Base-by-base conservation (phyloP, 2,113 vertebrate species). In the Ceyx cyanopectus region DNA sequence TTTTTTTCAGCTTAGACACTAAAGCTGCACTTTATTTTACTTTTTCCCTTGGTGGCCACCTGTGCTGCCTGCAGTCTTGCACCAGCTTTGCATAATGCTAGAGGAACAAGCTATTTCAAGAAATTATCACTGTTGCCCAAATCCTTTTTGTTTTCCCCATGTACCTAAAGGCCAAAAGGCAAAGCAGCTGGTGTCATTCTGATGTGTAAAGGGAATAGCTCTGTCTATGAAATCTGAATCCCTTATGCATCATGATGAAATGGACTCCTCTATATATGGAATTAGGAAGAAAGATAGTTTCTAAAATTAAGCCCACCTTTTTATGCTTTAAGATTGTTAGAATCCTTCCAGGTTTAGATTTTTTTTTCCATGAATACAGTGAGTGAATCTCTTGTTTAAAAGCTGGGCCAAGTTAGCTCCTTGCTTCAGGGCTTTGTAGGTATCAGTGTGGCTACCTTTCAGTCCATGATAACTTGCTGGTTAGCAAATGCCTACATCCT, bases 401-500 rank as follows among this genome's bases (percentile, higher is more conserved):
- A 60, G 21, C 19, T 51, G 41, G 26, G 13, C 10, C 7, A 37
- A 4, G 0, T 46, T 27, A 57, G 18, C 7, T 75, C n/a, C 32
- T 65, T 14, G 9, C 20, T 90, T 14, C 12, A 56, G 60, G 14
- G 43, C 2, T 68, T 63, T 72, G 11, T 27, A 62, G 63, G 29
- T 65, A 24, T 22, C 21, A 30, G 8, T 22, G 73, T 1, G 5
- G 14, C 12, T 65, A 13, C 16, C 45, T n/a, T 78, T 51, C 48
- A 70, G 30, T 8, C 29, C 4, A 1, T 63, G 40, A 8, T 23
- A 56, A 16, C 7, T 32, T 14, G 2, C 32, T 73, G n/a, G 7
- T 37, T 24, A 58, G 14, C 19, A 51, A 81, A 56, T 14, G 16
- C 0, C 0, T 32, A 27, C 32, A 6, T 18, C 5, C 2, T 0